A percentile compares a stretch with the other conserved stretches of the same genome.
phyloP scores from a whole-genome alignment of 2,113 vertebrate species.

The Grus americana region DNA sequence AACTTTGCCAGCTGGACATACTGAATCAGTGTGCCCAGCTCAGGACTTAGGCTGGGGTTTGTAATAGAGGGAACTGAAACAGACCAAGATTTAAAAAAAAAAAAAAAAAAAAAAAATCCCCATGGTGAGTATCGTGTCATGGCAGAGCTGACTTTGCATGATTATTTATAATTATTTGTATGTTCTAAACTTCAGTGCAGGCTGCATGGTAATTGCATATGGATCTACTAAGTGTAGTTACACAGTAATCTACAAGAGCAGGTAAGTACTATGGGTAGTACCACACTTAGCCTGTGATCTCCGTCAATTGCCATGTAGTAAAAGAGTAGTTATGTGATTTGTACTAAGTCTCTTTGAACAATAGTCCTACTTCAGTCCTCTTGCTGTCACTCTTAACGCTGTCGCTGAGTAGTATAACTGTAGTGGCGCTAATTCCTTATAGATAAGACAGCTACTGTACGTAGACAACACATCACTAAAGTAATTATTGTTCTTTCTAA shows the following conservation, averaged over 20 bases:
- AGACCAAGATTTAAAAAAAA: background rate
- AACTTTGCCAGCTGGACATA: background rate
- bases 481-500: background rate
- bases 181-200: conserved; percentile 56
- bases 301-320: background rate
- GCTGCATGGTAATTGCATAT: conserved; percentile 44
- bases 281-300: background rate
- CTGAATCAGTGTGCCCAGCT: background rate
- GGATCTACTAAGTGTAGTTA: conserved; percentile 50
- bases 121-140: background rate
- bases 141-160: background rate
- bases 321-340: background rate
- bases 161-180: conserved; percentile 29
- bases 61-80: background rate
- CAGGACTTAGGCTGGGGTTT: background rate
- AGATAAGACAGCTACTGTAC: background rate
- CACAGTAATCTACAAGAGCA: conserved; percentile 26
- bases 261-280: background rate
- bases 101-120: background rate
- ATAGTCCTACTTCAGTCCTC: background rate
- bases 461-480: background rate
- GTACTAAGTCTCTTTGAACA: background rate
- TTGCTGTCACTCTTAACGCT: background rate
- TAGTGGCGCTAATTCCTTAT: background rate
- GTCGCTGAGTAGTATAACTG: background rate